Percentiles rank a stretch among this genome's conserved stretches.
Conservation (phyloP, 2,888 invertebrate species). For the Vesta saturnalis region DNA sequence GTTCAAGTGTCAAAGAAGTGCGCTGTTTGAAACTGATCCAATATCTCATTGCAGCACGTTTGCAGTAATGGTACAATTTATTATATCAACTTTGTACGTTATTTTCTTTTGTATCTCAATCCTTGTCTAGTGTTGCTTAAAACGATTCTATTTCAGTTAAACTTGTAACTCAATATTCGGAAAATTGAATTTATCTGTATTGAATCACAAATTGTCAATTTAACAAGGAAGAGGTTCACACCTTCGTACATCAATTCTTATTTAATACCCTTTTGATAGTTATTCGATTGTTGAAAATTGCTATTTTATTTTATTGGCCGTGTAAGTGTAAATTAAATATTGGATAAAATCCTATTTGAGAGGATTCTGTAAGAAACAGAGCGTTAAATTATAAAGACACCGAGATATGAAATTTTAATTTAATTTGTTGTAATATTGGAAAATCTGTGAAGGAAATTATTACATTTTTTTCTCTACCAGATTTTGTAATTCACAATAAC, state of each 20-base stretch:
- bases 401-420: not conserved
- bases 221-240: not conserved
- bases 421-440: not conserved
- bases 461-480: too few species aligned
- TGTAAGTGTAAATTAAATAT: not conserved
- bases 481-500: too few species aligned
- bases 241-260: not conserved
- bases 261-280: slow-evolving; percentile 2
- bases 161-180: slow-evolving; percentile 8
- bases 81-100: slow-evolving; percentile 33
- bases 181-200: slow-evolving; percentile 10
- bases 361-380: not conserved
- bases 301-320: not conserved
- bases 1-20: slow-evolving; percentile 37
- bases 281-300: slow-evolving; percentile 6
- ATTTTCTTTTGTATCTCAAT: slow-evolving; percentile 21
- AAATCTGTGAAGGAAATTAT: too few species aligned
- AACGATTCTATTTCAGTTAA: slow-evolving; percentile 6
- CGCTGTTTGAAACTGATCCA: slow-evolving; percentile 32
- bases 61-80: slow-evolving; percentile 34
- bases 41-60: slow-evolving; percentile 37
- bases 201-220: slow-evolving; percentile 9
- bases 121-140: slow-evolving; percentile 7
- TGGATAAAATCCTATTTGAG: not conserved
- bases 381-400: not conserved